These are phyloP conservation scores for Nezara viridula DNA, from an alignment of 2,888 invertebrate genomes.

Conservation along the genomic window DNA sequence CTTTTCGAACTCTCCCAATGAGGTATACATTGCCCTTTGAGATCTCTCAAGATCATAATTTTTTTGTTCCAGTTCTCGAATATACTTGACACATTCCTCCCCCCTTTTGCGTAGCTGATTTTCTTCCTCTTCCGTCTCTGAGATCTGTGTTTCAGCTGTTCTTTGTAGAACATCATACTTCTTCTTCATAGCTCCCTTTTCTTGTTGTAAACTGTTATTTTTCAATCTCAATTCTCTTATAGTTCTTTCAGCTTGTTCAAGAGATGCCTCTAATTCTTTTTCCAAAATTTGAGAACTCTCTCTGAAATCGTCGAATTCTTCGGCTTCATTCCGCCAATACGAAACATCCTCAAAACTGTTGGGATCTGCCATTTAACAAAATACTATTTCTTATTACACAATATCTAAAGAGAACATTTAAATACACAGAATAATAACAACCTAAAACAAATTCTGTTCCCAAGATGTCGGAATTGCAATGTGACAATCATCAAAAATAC, in stretches of 20 bases:
- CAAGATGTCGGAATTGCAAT: constrained; percentile 51
- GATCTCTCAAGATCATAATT: constrained; percentile 98
- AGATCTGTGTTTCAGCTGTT: constrained; percentile 68
- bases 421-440: neutral
- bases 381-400: constrained; percentile 4
- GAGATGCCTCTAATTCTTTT: constrained; percentile 92
- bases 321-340: constrained; percentile 73
- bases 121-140: constrained; percentile 72
- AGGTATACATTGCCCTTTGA: constrained; percentile 91
- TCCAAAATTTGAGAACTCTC: constrained; percentile 93
- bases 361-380: constrained; percentile 56
- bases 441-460: constrained; percentile 7
- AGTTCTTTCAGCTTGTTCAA: constrained; percentile 90
- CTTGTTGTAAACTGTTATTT: constrained; percentile 83
- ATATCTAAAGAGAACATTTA: constrained; percentile 33
- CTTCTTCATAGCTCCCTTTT: constrained; percentile 83
- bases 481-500: no score
- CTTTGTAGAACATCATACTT: constrained; percentile 79
- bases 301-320: constrained; percentile 92
- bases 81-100: constrained; percentile 80
- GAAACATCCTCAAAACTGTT: constrained; percentile 51
- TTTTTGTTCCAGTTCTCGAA: constrained; percentile 94
- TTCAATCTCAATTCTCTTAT: constrained; percentile 86
- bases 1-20: constrained; percentile 92
- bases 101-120: constrained; percentile 70